These are phyloP conservation scores for Diacarnus erythraeanus DNA, from an alignment of 37 sponge, comb jelly and placozoan genomes.

Conservation along the genomic window DNA sequence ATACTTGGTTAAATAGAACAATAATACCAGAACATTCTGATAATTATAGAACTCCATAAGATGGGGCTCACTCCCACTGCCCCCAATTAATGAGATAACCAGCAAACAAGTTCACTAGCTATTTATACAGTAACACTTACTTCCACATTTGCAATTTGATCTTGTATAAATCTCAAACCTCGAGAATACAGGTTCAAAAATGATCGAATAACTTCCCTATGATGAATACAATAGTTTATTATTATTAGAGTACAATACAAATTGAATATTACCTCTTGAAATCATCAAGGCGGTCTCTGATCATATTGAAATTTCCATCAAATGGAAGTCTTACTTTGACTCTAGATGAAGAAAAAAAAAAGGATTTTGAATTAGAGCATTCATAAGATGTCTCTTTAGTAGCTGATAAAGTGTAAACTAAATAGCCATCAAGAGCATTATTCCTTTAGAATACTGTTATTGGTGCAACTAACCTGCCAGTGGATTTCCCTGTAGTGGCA, in stretches of 20 bases:
- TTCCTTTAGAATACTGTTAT: too few relatives aligned
- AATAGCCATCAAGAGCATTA: too few relatives aligned
- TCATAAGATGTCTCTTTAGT: not conserved
- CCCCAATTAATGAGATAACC: too few relatives aligned
- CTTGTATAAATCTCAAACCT: conserved; percentile 1
- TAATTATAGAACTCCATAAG: too few relatives aligned
- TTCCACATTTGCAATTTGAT: conserved; percentile 23
- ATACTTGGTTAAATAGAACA: too few relatives aligned
- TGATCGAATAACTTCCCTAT: conserved; percentile 17
- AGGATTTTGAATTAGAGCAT: not conserved
- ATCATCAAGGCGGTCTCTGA: not conserved
- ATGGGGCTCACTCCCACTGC: too few relatives aligned
- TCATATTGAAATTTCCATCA: conserved; percentile 8
- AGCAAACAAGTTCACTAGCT: too few relatives aligned
- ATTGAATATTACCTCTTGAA: conserved; percentile 2
- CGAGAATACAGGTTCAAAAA: conserved; percentile 5
- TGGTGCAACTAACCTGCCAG: not conserved
- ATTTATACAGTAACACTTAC: too few relatives aligned
- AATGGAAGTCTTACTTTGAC: not conserved
- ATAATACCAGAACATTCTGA: too few relatives aligned
- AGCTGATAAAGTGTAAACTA: too few relatives aligned
- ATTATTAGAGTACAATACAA: not conserved
- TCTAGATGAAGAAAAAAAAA: not conserved
- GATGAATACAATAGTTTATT: not conserved
- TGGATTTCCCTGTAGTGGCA: too few relatives aligned